These are phyloP conservation scores for Labrus mixtus DNA, from an alignment of 2,113 vertebrate species.

Conservation along the genomic window DNA sequence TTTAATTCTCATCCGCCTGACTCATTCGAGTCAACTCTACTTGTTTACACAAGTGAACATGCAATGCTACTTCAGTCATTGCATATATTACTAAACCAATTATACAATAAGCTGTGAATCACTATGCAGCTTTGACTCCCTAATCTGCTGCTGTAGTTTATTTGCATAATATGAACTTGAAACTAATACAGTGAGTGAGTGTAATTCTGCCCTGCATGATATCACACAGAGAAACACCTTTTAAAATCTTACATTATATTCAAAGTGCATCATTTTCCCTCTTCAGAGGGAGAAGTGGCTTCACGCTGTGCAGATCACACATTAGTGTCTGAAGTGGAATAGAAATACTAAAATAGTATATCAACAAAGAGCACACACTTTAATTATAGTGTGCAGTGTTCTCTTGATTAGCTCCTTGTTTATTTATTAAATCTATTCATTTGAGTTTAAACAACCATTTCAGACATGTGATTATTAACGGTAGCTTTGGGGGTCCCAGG, in stretches of 20 bases:
- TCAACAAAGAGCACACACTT: constrained; percentile 18
- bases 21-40: constrained; percentile 7
- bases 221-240: constrained; percentile 42
- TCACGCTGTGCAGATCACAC: constrained; percentile 20
- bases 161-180: constrained; percentile 57
- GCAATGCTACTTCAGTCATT: constrained; percentile 38
- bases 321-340: background rate
- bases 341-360: constrained; percentile 10
- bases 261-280: background rate
- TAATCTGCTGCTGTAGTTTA: constrained; percentile 40
- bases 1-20: constrained; percentile 2
- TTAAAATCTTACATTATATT: constrained; percentile 11
- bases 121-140: constrained; percentile 28
- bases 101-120: constrained; percentile 48
- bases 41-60: constrained; percentile 40
- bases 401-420: background rate
- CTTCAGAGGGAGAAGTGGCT: background rate
- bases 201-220: constrained; percentile 5
- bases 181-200: constrained; percentile 10
- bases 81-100: constrained; percentile 47
- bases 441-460: background rate
- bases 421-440: background rate
- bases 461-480: background rate
- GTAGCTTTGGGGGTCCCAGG: too few relatives aligned
- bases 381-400: constrained; percentile 4